Evolutionary conservation across 35 echinoderm and acorn worm genomes (phyloP), one percentile per base, ranked within the genome.

Genomic region (Apostichopus parvimensis): DNA sequence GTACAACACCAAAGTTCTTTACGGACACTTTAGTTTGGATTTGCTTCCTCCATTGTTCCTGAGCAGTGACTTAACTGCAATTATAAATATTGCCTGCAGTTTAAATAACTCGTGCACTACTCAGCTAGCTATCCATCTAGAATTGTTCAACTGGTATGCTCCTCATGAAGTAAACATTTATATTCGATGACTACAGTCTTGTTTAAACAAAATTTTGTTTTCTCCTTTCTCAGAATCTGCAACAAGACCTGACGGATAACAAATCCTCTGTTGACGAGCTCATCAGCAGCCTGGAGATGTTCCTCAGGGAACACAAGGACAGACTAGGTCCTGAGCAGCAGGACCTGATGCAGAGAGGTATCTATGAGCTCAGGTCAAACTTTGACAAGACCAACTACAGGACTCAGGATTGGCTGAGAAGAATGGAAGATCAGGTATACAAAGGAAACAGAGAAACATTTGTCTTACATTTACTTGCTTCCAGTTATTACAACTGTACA

Each of bases 251-350:
- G 71, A 87, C 59, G 17, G 93, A 99, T 77, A 95, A 96, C 93
- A 96, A 94, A 45, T 83, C 93, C 3, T 79, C 91, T 1, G 93
- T 96, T 14, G 94, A 96, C 61, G 95, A 99, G 55, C 84, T 91
- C 75, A 87, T 96, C 20, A 58, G 58, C 13, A 56, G 78, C 25
- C 77, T 91, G 9, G 97, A 99, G 77, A 80, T 56, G 24, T 99
- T 99, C 87, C 77, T 99, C 54, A 79, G 93, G 13, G 93, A 99
- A 22, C 92, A 99, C 89, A 99, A 99, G 86, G 97, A 99, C 73
- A 87, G 95, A 54, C 93, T 99, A 6, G 91, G 93, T 1, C 93
- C 95, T 7, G 97, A 99, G 9, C 94, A 99, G 88, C 94, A 94
- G 65, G 97, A 95, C 4, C 77, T 92, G 12, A 91, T 99, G 24